Evolutionary conservation across 2,888 invertebrate genomes (phyloP).

Genomic region (Erebia aethiops): DNA sequence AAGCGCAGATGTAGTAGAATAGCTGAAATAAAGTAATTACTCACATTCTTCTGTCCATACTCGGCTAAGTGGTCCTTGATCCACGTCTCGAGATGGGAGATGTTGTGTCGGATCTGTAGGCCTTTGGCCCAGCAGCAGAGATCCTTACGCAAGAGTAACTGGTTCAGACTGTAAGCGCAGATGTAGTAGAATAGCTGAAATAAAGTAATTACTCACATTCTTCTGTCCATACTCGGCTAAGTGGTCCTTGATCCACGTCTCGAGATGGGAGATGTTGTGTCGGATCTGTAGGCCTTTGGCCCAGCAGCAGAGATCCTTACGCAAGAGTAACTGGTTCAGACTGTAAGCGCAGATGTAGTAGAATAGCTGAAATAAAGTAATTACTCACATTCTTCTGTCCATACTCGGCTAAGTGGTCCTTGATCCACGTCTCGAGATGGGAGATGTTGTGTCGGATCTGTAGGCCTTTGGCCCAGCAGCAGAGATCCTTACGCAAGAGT

Average conservation of each 20-base stretch:
- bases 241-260: constrained; percentile 96
- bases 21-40: too few relatives aligned
- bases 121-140: too few relatives aligned
- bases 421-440: constrained; percentile 96
- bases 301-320: constrained; percentile 96
- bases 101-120: too few relatives aligned
- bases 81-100: too few relatives aligned
- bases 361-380: constrained; percentile 83
- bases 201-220: constrained; percentile 72
- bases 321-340: too few relatives aligned
- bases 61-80: too few relatives aligned
- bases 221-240: constrained; percentile 74
- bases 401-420: constrained; percentile 86
- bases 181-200: too few relatives aligned
- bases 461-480: constrained; percentile 99
- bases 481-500: constrained; percentile 96
- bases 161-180: too few relatives aligned
- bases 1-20: too few relatives aligned
- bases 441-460: constrained; percentile 97
- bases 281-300: constrained; percentile 98
- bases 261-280: constrained; percentile 96
- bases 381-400: constrained; percentile 73
- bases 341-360: constrained; percentile 97
- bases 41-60: too few relatives aligned
- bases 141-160: too few relatives aligned